Conservation (phyloP, 2,113 vertebrate species). For the Etheostoma cragini region DNA sequence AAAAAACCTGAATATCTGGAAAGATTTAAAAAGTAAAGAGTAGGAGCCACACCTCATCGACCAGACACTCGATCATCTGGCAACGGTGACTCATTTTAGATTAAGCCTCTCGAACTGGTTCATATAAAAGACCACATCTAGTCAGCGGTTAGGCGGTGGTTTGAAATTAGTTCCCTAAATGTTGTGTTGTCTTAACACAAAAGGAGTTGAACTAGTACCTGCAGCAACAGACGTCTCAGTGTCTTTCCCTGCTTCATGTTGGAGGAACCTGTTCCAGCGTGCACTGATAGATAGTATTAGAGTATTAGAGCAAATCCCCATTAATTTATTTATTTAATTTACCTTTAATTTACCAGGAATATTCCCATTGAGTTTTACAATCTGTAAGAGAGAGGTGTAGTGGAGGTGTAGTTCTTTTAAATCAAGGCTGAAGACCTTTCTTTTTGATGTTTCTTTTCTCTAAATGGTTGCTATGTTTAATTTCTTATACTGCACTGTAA, state of each 20-base stretch:
- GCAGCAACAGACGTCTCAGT: neutral
- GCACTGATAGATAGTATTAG: neutral
- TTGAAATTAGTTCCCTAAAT: neutral
- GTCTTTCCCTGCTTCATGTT: neutral
- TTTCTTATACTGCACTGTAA: too few species aligned
- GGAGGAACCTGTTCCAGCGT: neutral
- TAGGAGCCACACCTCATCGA: neutral
- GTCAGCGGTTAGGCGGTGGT: neutral
- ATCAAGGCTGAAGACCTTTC: too few species aligned
- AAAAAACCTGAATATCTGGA: constrained; percentile 11
- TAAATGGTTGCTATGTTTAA: too few species aligned
- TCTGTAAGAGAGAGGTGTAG: too few species aligned
- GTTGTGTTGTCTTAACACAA: neutral
- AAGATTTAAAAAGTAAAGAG: neutral
- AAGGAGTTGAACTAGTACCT: neutral
- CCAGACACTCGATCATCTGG: too few species aligned
- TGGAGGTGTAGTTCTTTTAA: too few species aligned
- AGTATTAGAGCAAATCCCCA: neutral
- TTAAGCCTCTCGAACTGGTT: neutral
- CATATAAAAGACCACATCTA: neutral
- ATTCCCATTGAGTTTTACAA: neutral
- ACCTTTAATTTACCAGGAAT: too few species aligned
- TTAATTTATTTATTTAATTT: too few species aligned
- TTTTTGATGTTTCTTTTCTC: neutral
- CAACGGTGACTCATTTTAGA: neutral